Conservation (phyloP, 2,888 invertebrate genomes). For the Zhuqinia jingwanae region DNA sequence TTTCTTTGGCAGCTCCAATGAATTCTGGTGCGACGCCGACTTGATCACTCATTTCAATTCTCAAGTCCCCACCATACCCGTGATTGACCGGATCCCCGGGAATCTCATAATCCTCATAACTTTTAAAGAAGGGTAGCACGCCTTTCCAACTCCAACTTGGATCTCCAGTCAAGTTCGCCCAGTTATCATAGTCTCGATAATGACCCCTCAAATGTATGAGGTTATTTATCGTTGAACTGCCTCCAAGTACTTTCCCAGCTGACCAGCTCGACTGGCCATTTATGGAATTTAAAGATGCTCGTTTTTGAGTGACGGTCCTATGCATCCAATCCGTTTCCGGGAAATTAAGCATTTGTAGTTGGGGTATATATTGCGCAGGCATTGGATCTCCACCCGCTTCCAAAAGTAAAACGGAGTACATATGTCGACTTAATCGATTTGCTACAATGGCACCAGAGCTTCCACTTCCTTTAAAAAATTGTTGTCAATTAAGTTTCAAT, state of each 20-base stretch:
- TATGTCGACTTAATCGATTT: constrained; percentile 38
- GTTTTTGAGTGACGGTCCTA: constrained; percentile 53
- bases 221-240: constrained; percentile 41
- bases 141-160: constrained; percentile 57
- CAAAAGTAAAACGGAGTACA: constrained; percentile 53
- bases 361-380: constrained; percentile 48
- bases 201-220: constrained; percentile 61
- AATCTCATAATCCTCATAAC: constrained; percentile 43
- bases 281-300: constrained; percentile 56
- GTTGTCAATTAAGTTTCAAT: too few species aligned
- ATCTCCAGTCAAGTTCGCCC: constrained; percentile 52
- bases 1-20: background rate
- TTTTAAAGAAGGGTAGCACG: constrained; percentile 54
- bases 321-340: constrained; percentile 66
- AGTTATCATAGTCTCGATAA: constrained; percentile 54
- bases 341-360: constrained; percentile 31
- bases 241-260: constrained; percentile 54
- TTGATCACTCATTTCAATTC: background rate
- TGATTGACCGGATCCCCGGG: constrained; percentile 19
- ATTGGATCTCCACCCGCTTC: constrained; percentile 66
- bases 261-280: constrained; percentile 57
- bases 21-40: background rate
- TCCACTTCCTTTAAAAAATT: too few species aligned
- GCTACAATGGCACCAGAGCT: constrained; percentile 54
- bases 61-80: constrained; percentile 14